These are phyloP conservation scores for Bathynomus jamesi DNA, from an alignment of 1,140 invertebrate genomes.

Conservation along the genomic window DNA sequence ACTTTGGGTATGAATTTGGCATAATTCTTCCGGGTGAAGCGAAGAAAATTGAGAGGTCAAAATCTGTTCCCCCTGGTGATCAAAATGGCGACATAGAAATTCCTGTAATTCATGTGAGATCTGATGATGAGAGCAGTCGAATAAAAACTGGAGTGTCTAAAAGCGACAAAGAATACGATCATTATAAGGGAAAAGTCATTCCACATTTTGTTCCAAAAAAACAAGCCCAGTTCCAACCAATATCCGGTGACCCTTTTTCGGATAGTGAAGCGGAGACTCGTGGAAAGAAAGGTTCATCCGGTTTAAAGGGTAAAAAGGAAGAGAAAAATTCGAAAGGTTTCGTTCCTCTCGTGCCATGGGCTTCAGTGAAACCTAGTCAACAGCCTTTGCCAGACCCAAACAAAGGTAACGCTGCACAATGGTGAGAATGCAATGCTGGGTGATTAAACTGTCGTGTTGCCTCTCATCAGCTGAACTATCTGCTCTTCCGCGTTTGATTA, in stretches of 20 bases:
- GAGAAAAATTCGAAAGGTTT: slow-evolving; percentile 19
- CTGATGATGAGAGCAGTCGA: slow-evolving; percentile 37
- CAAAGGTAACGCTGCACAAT: not conserved
- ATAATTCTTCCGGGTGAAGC: slow-evolving; percentile 61
- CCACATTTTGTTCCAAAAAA: slow-evolving; percentile 42
- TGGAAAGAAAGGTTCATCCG: not conserved
- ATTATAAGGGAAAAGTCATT: slow-evolving; percentile 26
- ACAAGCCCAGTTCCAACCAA: slow-evolving; percentile 47
- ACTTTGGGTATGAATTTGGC: slow-evolving; percentile 73
- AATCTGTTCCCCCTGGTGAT: slow-evolving; percentile 37
- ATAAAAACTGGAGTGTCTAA: slow-evolving; percentile 21
- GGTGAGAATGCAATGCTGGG: too few relatives aligned
- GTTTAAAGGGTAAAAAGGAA: not conserved
- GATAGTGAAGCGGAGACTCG: slow-evolving; percentile 49
- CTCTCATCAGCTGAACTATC: too few relatives aligned
- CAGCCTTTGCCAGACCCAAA: slow-evolving; percentile 8
- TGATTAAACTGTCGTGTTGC: too few relatives aligned
- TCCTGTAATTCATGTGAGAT: slow-evolving; percentile 55
- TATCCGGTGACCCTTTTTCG: slow-evolving; percentile 57
- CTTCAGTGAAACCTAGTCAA: slow-evolving; percentile 17
- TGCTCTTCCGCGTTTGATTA: too few relatives aligned
- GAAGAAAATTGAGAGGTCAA: not conserved
- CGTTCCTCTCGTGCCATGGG: slow-evolving; percentile 20
- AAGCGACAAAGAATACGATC: slow-evolving; percentile 26
- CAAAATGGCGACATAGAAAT: slow-evolving; percentile 52